Base-by-base conservation (phyloP, 1,140 invertebrate species). In the Drosophila persimilis region DNA sequence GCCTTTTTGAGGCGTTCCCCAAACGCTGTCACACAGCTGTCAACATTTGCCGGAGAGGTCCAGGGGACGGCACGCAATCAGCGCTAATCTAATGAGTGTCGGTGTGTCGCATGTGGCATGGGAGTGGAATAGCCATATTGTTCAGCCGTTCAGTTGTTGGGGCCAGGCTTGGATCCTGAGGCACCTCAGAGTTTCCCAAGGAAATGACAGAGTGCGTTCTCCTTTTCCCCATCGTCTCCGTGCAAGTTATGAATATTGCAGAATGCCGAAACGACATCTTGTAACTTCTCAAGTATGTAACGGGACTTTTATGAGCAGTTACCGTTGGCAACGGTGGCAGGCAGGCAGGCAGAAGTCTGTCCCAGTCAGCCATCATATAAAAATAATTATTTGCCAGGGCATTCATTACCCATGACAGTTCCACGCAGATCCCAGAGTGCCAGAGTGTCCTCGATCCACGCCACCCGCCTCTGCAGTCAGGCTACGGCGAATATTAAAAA, bases 371-470 rank as follows among this genome's bases (percentile, higher is more conserved):
- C 35, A 46, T 88, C 69, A 86, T 81, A 85, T 85, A 81, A 85
- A 88, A 86, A 86, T 85, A 86, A 85, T 85, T 85, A 64, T 88
- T 85, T 86, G 73, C 81, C 74, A 58, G 78, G 70, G 83, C 73
- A 77, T 88, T 85, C 83, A 86, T 86, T 85, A 86, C 65, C 64
- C 77, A 77, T 66, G 79, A 83, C 74, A 73, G 64, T 58, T 57
- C 20, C 24, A 46, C 52, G 56, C 52, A 17, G 59, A 45, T 62
- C 51, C 26, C 50, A 1, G 50, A 15, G 44, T 45, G 51, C 55
- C 69, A 9, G 8, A 8, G 29, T 0, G 29, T 31, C 29, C 29
- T 8, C 29, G 29, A 31, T 31, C 29, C 29, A 8, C 7, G 29
- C 29, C 29, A 6, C 29, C 29, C 29, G 6, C 29, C 29, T 29